Evolutionary conservation across 2,888 invertebrate genomes (phyloP), one percentile per base, ranked within the genome.

Genomic region (Synergus laeviventris): DNA sequence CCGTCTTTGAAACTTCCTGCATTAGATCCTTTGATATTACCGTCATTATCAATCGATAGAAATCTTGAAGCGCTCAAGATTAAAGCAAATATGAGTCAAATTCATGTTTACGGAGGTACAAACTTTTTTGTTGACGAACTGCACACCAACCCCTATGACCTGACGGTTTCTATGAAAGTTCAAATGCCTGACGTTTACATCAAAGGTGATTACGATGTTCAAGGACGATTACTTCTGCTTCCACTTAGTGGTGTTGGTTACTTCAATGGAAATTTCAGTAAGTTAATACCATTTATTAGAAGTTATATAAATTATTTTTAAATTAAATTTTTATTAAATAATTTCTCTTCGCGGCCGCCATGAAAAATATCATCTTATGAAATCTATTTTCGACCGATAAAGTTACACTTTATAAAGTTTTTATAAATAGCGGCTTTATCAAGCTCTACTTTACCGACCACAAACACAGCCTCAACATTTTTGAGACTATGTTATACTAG

Each of bases 1-100:
- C 94, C 94, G 0, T 94, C 95, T 85, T 90, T 96, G 11, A 93
- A 93, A 49, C 93, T 96, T 38, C 96, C 96, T 0, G 92, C 94
- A 0, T 90, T 95, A 80, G 96, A 96, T 81, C 96, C 96, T 0
- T 92, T 96, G 80, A 91, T 91, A 11, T 92, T 96, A 18, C 95
- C 96, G 0, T 94, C 94, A 56, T 91, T 96, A 79, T 93, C 93
- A 80, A 93, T 96, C 81, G 94, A 96, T 88, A 93, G 95, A 84
- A 94, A 94, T 14, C 92, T 94, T 14, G 94, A 95, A 1, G 93
- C 95, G 16, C 92, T 96, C 31, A 93, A 93, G 82, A 89, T 96
- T 73, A 94, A 95, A 85, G 95, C 96, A 0, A 93, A 93, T 5
- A 92, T 95, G 84, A 94, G 92, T 81, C 93, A 96, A 79, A 93